Percentiles rank a stretch among this genome's conserved stretches.
Evolutionary conservation across 2,797 vertebrate genomes (phyloP).

Genomic region (Phrynocephalus vlangalii): DNA sequence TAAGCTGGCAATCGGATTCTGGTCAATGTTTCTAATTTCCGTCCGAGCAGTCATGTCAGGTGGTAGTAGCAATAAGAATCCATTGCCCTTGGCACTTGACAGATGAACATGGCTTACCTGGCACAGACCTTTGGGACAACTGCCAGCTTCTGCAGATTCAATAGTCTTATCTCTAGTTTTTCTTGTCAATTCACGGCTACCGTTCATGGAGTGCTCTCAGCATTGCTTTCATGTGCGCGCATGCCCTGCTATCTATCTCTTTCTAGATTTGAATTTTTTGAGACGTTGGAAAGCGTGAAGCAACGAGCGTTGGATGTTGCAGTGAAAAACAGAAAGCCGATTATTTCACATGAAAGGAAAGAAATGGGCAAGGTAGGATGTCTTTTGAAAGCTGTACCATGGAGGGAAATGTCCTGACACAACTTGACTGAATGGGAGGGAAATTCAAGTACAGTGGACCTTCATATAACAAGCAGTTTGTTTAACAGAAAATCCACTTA

Average conservation of each 20-base stretch:
- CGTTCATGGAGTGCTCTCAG: not conserved
- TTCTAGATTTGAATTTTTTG: slow-evolving; percentile 91
- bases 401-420: not conserved
- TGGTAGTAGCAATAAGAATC: too few relatives aligned
- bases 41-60: too few relatives aligned
- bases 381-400: not conserved
- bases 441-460: not conserved
- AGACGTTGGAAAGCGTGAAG: slow-evolving; percentile 84
- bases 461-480: too few relatives aligned
- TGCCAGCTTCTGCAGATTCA: too few relatives aligned
- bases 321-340: slow-evolving; percentile 91
- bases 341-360: slow-evolving; percentile 87
- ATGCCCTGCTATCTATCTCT: slow-evolving; percentile 28
- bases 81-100: too few relatives aligned
- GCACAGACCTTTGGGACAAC: too few relatives aligned
- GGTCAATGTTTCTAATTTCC: not conserved
- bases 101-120: too few relatives aligned
- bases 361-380: slow-evolving; percentile 91
- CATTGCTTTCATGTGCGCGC: not conserved
- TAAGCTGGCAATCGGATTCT: too few relatives aligned
- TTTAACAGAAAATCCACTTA: too few relatives aligned
- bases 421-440: not conserved
- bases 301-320: slow-evolving; percentile 88
- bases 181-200: not conserved
- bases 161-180: not conserved